phyloP scores from a whole-genome alignment of 2,888 invertebrate genomes.

The Luffia ferchaultella region DNA sequence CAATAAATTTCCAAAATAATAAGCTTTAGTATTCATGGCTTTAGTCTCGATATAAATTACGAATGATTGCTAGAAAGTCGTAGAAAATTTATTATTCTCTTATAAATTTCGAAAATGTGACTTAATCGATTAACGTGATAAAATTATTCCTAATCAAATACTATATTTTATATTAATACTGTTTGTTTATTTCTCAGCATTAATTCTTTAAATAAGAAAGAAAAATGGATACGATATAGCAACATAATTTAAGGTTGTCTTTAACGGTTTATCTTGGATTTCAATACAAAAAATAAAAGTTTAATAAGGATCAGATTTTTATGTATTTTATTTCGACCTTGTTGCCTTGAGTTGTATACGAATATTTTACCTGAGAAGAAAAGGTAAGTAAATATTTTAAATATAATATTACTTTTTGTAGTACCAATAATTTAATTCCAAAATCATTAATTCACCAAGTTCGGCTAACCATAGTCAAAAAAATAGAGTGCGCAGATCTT shows the following conservation, averaged over 20 bases:
- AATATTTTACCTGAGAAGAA: too few species aligned
- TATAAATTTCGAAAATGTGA: background rate
- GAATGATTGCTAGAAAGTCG: background rate
- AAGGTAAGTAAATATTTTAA: too few species aligned
- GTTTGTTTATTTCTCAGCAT: too few species aligned
- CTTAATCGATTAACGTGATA: background rate
- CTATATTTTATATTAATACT: background rate
- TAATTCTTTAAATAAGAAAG: too few species aligned
- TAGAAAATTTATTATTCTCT: background rate
- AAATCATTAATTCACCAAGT: too few species aligned
- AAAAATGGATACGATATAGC: background rate
- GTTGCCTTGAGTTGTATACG: too few species aligned
- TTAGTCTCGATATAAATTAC: background rate
- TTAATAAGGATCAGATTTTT: background rate
- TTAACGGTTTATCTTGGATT: background rate
- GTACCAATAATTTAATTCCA: too few species aligned
- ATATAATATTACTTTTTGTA: too few species aligned
- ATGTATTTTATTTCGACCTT: too few species aligned
- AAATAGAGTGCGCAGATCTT: too few species aligned
- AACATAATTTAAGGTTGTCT: background rate
- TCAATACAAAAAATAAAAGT: background rate
- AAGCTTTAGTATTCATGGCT: background rate
- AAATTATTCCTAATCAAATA: background rate
- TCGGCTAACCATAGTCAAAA: too few species aligned
- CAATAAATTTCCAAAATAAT: background rate